Evolutionary conservation across 2,113 vertebrate genomes (phyloP).

Genomic region (Accipiter cooperii): DNA sequence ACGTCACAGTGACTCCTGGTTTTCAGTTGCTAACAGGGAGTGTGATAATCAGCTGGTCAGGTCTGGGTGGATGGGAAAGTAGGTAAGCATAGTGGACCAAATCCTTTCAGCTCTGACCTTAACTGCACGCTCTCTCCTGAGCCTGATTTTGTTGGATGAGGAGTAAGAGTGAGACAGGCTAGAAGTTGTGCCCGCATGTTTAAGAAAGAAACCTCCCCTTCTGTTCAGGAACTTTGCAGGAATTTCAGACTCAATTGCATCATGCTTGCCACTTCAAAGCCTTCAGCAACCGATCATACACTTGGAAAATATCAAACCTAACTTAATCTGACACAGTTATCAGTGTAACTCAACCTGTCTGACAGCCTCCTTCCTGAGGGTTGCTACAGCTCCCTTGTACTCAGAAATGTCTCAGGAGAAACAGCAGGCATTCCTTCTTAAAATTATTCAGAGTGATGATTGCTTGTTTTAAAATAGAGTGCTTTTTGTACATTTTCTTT

Average conservation of each 20-base stretch:
- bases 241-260: background rate
- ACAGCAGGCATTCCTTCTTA: background rate
- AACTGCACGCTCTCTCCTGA: background rate
- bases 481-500: background rate
- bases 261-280: background rate
- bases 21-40: background rate
- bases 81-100: background rate
- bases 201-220: background rate
- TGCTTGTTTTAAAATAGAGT: background rate
- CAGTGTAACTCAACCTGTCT: background rate
- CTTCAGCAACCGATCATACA: background rate
- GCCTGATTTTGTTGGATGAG: background rate
- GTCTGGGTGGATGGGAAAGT: background rate
- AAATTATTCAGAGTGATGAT: background rate
- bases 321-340: background rate
- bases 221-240: background rate
- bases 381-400: background rate
- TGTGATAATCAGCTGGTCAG: background rate
- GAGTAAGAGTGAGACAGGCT: background rate
- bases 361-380: background rate
- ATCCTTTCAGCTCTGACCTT: background rate
- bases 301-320: conserved; percentile 16
- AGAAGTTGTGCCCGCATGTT: background rate
- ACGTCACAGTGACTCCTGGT: background rate
- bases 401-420: background rate